A percentile compares a stretch with the other conserved stretches of the same genome.
Conservation (phyloP, 2,113 vertebrate species). For the Elgaria multicarinata region DNA sequence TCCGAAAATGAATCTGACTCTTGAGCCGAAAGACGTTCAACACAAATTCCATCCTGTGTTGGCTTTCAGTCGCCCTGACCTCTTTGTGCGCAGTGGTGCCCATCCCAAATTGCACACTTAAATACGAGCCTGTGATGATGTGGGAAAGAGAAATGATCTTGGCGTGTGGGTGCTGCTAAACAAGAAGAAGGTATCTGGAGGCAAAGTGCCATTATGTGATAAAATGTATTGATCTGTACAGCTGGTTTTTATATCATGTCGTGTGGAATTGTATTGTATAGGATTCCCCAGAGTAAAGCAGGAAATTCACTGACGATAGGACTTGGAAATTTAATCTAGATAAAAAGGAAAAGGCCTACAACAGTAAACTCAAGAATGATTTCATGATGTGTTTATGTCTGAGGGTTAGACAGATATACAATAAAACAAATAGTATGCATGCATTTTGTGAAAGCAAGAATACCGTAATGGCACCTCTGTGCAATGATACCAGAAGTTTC, state of each 20-base stretch:
- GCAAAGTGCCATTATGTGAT: not conserved
- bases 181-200: not conserved
- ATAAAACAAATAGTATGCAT: constrained; percentile 63
- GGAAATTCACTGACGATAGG: not conserved
- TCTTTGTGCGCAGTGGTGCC: not conserved
- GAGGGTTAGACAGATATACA: constrained; percentile 60
- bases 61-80: not conserved
- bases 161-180: not conserved
- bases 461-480: constrained; percentile 64
- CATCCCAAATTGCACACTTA: not conserved
- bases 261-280: not conserved
- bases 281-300: constrained; percentile 31
- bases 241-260: not conserved
- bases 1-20: too few relatives aligned
- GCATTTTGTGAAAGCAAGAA: constrained; percentile 64
- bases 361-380: constrained; percentile 62
- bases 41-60: too few relatives aligned
- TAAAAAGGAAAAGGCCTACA: constrained; percentile 54
- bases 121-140: not conserved
- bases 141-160: not conserved
- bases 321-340: not conserved
- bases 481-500: constrained; percentile 62
- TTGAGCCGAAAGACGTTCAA: too few relatives aligned
- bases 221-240: constrained; percentile 10
- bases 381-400: not conserved